A percentile compares a stretch with the other conserved stretches of the same genome.
Evolutionary conservation across 2,113 vertebrate genomes (phyloP).

Genomic region (Ochotona curzoniae): DNA sequence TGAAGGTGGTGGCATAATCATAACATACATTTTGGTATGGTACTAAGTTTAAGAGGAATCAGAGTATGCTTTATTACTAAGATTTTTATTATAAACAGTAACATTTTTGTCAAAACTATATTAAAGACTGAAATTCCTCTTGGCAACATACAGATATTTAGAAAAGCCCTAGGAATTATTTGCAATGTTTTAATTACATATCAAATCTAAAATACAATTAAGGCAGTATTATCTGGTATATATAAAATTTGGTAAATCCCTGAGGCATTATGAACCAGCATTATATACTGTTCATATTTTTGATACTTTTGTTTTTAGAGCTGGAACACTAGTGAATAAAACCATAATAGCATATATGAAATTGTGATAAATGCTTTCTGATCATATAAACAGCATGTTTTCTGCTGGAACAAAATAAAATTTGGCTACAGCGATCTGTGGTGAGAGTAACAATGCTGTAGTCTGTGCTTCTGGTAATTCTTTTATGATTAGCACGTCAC

Average conservation of each 20-base stretch:
- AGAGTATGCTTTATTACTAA: background rate
- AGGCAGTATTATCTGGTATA: background rate
- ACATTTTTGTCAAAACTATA: constrained; percentile 9
- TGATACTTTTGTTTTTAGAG: constrained; percentile 43
- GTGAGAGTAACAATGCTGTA: background rate
- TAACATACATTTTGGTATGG: background rate
- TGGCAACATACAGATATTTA: background rate
- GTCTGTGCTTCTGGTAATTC: background rate
- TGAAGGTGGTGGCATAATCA: background rate
- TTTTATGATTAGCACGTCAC: background rate
- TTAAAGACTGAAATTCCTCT: constrained; percentile 28
- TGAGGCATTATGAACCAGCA: background rate
- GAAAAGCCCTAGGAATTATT: constrained; percentile 22
- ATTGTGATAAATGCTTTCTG: background rate
- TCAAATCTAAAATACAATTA: background rate
- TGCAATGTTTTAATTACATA: constrained; percentile 3
- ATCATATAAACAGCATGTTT: background rate
- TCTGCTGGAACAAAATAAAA: background rate
- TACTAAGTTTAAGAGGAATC: background rate
- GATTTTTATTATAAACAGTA: constrained; percentile 39
- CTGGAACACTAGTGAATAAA: background rate
- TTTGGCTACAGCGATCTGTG: constrained; percentile 8
- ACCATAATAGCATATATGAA: background rate
- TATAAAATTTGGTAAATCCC: background rate
- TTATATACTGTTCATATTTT: constrained; percentile 26